These are phyloP conservation scores for Didymodactylos carnosus DNA, from an alignment of 2,888 invertebrate genomes.

Conservation along the genomic window DNA sequence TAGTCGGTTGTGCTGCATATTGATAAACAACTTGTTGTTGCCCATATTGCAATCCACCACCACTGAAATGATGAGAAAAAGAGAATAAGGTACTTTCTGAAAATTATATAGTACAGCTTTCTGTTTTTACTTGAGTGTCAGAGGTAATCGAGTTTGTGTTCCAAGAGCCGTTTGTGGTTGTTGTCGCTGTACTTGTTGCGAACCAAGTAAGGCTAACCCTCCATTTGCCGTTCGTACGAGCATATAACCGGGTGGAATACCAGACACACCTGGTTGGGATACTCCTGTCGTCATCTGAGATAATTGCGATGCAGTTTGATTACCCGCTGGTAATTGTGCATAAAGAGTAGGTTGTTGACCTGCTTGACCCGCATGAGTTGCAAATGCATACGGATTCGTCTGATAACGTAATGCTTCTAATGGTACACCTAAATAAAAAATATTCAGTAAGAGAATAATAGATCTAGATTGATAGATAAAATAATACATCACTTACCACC, in stretches of 20 bases:
- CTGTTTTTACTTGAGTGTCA: too few species aligned
- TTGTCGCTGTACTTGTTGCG: too few species aligned
- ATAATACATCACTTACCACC: neutral
- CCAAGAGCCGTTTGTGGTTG: neutral
- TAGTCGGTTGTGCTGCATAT: conserved; percentile 6
- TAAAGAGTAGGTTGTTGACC: neutral
- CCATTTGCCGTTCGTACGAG: neutral
- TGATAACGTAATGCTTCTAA: conserved; percentile 1
- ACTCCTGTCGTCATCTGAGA: neutral
- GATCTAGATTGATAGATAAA: neutral
- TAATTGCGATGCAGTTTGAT: neutral
- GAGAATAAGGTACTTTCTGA: too few species aligned
- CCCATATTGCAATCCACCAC: neutral
- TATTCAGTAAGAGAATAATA: neutral
- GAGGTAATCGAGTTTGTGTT: too few species aligned
- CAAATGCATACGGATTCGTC: neutral
- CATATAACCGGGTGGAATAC: neutral
- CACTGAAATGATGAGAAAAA: too few species aligned
- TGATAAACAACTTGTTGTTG: conserved; percentile 5
- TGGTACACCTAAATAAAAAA: neutral
- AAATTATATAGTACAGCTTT: too few species aligned
- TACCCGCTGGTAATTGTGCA: neutral
- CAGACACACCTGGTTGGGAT: neutral
- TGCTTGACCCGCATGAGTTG: conserved; percentile 5
- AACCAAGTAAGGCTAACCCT: neutral